Percentiles rank a stretch among this genome's conserved stretches.
phyloP scores from a whole-genome alignment of 2,113 vertebrate genomes.

The Malaclemys terrapin region DNA sequence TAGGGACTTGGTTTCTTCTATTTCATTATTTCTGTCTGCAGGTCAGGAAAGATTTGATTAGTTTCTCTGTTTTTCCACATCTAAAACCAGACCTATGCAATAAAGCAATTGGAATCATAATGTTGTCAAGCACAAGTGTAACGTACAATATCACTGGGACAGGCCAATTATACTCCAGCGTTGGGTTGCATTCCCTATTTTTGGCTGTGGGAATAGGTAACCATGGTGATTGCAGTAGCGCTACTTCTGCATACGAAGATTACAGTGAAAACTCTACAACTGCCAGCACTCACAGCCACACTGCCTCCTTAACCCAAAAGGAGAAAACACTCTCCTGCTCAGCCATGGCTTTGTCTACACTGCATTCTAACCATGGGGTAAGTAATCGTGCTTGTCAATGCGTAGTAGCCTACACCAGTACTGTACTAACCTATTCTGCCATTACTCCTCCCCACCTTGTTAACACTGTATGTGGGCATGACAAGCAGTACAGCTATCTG shows the following conservation, averaged over 20 bases:
- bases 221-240: constrained; percentile 49
- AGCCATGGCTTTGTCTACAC: not conserved
- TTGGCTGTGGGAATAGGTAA: constrained; percentile 40
- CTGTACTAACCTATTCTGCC: not conserved
- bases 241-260: not conserved
- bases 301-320: not conserved
- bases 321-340: not conserved
- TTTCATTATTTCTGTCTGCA: not conserved
- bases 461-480: not conserved
- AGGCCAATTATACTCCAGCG: not conserved
- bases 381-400: not conserved
- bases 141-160: not conserved
- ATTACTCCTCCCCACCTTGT: not conserved
- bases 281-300: not conserved
- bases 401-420: not conserved
- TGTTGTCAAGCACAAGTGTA: not conserved
- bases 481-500: not conserved
- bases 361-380: not conserved
- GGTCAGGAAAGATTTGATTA: not conserved
- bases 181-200: not conserved
- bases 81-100: not conserved
- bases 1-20: not conserved
- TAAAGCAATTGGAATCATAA: not conserved
- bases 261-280: not conserved
- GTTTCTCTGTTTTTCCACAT: not conserved